A percentile compares a stretch with the other conserved stretches of the same genome.
These are phyloP conservation scores for Zaprionus inermis DNA, from an alignment of 1,140 invertebrate genomes.

Conservation along the genomic window DNA sequence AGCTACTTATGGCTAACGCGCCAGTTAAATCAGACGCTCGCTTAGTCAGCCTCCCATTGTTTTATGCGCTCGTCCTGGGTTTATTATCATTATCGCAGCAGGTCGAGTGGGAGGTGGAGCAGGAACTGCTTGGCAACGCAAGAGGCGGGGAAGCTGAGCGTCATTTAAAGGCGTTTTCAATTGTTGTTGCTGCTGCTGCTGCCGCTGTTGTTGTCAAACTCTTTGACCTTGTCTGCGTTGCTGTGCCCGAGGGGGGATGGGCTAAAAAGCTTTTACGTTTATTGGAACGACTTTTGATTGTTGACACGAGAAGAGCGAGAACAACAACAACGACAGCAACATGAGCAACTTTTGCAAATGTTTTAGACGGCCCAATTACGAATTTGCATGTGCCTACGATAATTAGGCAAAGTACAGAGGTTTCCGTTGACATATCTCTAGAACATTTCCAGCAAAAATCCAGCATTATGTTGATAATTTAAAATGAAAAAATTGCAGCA, in stretches of 20 bases:
- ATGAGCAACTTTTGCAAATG: conserved; percentile 34
- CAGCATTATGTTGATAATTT: too few species aligned
- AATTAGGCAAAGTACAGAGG: too few species aligned
- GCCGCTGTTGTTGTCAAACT: conserved; percentile 21
- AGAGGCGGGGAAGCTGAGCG: not conserved
- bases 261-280: conserved; percentile 74
- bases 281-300: conserved; percentile 76
- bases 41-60: conserved; percentile 66
- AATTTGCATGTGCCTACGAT: not conserved
- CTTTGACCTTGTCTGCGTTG: conserved; percentile 25
- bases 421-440: too few species aligned
- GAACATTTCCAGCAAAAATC: too few species aligned
- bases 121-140: not conserved
- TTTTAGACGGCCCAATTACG: conserved; percentile 48
- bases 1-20: conserved; percentile 80
- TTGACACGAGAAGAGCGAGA: conserved; percentile 50
- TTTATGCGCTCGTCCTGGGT: conserved; percentile 65
- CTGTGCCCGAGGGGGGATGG: conserved; percentile 21
- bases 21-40: conserved; percentile 76
- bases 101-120: not conserved
- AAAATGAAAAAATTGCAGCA: too few species aligned
- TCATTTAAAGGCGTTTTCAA: conserved; percentile 53
- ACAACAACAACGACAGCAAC: not conserved
- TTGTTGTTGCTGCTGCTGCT: conserved; percentile 20
- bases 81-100: conserved; percentile 71